Percentiles rank a stretch among this genome's conserved stretches.
Conservation (phyloP, 2,888 invertebrate genomes). For the Epinotia ramella region DNA sequence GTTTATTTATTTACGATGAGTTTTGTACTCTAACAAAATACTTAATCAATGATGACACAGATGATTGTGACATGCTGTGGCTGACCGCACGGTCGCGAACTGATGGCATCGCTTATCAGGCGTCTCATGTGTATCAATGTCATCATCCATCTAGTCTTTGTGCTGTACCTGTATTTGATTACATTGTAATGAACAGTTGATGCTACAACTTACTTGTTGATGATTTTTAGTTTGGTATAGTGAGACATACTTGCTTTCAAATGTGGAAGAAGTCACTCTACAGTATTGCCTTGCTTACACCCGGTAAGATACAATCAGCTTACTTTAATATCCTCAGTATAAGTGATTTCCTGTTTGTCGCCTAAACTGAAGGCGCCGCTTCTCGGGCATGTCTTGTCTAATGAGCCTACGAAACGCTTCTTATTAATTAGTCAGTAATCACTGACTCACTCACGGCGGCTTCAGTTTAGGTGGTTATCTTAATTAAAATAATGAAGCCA, state of each 20-base stretch:
- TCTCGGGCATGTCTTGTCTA: conserved; percentile 48
- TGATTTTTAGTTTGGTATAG: conserved; percentile 84
- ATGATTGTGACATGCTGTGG: conserved; percentile 48
- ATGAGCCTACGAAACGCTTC: conserved; percentile 36
- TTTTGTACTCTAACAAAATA: conserved; percentile 31
- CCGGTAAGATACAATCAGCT: conserved; percentile 85
- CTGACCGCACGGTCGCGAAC: conserved; percentile 48
- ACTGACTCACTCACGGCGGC: conserved; percentile 58
- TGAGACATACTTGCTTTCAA: conserved; percentile 84
- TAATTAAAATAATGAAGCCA: conserved; percentile 77
- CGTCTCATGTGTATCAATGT: conserved; percentile 69
- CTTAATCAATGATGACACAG: conserved; percentile 45
- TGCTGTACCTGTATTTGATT: conserved; percentile 78
- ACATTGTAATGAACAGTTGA: conserved; percentile 80
- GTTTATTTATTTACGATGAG: conserved; percentile 43
- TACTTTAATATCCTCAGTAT: conserved; percentile 83
- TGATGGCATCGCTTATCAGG: conserved; percentile 65
- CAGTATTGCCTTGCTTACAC: conserved; percentile 85
- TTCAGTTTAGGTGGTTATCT: conserved; percentile 76
- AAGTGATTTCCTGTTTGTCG: conserved; percentile 78
- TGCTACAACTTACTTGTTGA: conserved; percentile 81
- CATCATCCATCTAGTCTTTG: conserved; percentile 79
- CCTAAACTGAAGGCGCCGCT: conserved; percentile 78
- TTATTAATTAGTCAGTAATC: conserved; percentile 34
- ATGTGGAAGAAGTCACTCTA: conserved; percentile 85